phyloP scores from a whole-genome alignment of 2,113 vertebrate genomes.

The Pterophyllum scalare region DNA sequence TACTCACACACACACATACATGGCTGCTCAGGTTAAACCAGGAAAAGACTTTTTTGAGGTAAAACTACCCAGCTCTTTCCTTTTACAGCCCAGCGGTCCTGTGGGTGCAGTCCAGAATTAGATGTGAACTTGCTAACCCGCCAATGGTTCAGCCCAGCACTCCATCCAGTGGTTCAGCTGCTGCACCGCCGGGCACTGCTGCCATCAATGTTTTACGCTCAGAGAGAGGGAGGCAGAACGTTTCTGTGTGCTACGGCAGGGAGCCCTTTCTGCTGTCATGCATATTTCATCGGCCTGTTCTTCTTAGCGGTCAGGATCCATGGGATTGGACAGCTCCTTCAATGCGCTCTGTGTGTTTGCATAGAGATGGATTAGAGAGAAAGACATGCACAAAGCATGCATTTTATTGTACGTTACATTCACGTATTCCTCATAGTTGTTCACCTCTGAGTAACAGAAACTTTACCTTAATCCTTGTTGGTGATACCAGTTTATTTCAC shows the following conservation, averaged over 20 bases:
- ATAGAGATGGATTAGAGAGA: not conserved
- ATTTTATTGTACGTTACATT: not conserved
- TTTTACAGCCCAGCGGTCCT: conserved; percentile 42
- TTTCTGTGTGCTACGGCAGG: conserved; percentile 54
- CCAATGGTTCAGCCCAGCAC: conserved; percentile 18
- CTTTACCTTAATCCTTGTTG: not conserved
- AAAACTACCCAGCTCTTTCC: conserved; percentile 20
- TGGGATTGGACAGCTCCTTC: conserved; percentile 33
- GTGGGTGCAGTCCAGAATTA: conserved; percentile 65
- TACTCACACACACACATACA: not conserved
- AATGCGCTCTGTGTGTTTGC: not conserved
- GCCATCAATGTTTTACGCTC: conserved; percentile 74
- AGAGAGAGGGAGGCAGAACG: conserved; percentile 34
- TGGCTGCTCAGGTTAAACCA: conserved; percentile 9
- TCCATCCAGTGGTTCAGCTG: conserved; percentile 35
- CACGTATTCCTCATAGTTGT: not conserved
- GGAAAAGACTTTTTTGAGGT: conserved; percentile 45
- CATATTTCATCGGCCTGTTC: conserved; percentile 71
- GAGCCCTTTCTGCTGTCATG: conserved; percentile 64
- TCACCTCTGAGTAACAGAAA: not conserved
- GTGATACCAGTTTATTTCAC: not conserved
- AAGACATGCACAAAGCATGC: not conserved
- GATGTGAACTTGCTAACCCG: conserved; percentile 65
- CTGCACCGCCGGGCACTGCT: conserved; percentile 5
- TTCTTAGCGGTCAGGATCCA: conserved; percentile 61